Evolutionary conservation across 1,140 invertebrate species (phyloP), one percentile per base, ranked within the genome.

Genomic region (Marisa cornuarietis): DNA sequence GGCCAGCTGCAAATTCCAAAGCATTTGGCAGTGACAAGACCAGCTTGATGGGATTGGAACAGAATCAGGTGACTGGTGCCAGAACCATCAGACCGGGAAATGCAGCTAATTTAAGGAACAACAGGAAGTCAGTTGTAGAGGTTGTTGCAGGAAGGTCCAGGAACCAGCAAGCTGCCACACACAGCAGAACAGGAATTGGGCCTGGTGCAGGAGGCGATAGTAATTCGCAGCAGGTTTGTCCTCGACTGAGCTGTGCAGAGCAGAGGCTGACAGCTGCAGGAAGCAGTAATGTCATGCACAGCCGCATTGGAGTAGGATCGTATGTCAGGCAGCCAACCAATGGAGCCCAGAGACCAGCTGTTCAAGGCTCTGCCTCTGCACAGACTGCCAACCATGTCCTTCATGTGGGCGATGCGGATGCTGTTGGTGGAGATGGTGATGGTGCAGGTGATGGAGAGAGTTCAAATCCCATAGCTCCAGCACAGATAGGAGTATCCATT

Each of bases 311-410:
- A 13, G 76, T 61, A 11, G 73, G 58, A 7, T 74, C 73, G 0
- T 18, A 18, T 31, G 49, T 16, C 16, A 71, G 71, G 26, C 76
- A 65, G 16, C 63, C 42, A 22, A 26, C 31, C 14, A 71, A 42
- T n/a, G 58, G 78, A 42, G 58, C 61, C 51, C 82, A 78, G 20
- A 61, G 82, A 31, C 79, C 82, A 26, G 80, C 77, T 18, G 82
- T 83, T 11, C 82, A 83, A 51, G 82, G 82, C 20, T 78, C 79
- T 71, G 79, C 73, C 22, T 68, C 66, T 54, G 13, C 71, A 52
- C 61, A 62, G 20, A 26, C 54, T n/a, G 22, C 10, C 22, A 61
- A 9, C 22, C 11, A 20, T 8, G 16, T 51, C 9, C 14, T 54
- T 69, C 14, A 42, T 24, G 13, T 52, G 13, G 62, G 54, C 24